A percentile compares a stretch with the other conserved stretches of the same genome.
These are phyloP conservation scores for Rhyacophila evoluta DNA, from an alignment of 2,888 invertebrate species.

Conservation along the genomic window DNA sequence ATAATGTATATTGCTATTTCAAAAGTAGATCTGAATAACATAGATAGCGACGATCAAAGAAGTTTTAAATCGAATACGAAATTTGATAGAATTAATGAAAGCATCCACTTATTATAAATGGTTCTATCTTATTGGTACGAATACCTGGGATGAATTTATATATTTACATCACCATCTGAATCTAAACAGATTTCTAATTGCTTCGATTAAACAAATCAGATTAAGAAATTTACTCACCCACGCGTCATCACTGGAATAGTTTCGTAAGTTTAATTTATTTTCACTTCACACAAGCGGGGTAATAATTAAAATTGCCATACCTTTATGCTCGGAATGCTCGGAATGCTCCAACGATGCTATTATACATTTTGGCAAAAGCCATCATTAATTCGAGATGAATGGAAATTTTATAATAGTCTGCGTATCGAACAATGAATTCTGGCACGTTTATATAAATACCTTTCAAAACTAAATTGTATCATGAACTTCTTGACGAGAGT, in stretches of 20 bases:
- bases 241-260: constrained; percentile 7
- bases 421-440: no score
- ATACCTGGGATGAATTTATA: background rate
- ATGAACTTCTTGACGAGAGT: no score
- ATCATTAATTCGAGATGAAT: background rate
- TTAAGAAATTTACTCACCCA: constrained; percentile 1
- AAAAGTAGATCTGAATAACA: no score
- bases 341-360: background rate
- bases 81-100: no score
- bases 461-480: no score
- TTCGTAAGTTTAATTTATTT: background rate
- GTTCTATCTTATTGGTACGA: no score
- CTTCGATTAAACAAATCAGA: background rate
- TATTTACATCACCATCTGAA: background rate
- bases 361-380: background rate
- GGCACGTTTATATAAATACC: no score
- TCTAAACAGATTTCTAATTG: background rate
- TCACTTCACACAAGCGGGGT: background rate
- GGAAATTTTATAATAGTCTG: background rate
- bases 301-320: constrained; percentile 15
- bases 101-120: no score
- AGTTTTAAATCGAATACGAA: no score
- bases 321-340: background rate
- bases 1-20: no score
- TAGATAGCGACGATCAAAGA: no score